Conservation (phyloP, 2,888 invertebrate genomes). For the Drosophila pegasa region DNA sequence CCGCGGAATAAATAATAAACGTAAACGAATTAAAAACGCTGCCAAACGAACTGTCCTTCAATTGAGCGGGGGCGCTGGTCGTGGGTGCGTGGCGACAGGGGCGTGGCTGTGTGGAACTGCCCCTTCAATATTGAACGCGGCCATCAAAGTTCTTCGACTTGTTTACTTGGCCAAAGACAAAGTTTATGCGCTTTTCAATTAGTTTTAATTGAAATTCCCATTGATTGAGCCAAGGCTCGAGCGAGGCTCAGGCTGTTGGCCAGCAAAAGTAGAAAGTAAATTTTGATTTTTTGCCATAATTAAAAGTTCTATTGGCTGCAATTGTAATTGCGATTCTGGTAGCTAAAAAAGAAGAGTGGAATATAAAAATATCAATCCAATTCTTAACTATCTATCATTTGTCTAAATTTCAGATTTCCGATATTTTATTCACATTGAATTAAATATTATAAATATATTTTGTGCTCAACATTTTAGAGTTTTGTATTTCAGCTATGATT, state of each 20-base stretch:
- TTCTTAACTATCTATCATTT: no score
- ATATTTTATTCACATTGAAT: no score
- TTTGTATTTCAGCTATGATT: no score
- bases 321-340: neutral
- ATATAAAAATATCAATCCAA: no score
- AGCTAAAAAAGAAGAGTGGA: neutral
- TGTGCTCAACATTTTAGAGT: no score
- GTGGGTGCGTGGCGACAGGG: neutral
- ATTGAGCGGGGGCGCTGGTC: neutral
- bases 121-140: slow-evolving; percentile 51
- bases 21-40: slow-evolving; percentile 82
- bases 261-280: slow-evolving; percentile 31
- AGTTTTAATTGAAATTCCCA: slow-evolving; percentile 76
- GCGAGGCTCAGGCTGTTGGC: neutral
- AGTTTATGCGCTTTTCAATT: slow-evolving; percentile 75
- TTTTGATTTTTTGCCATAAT: slow-evolving; percentile 46
- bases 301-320: slow-evolving; percentile 33
- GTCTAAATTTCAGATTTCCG: no score
- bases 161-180: slow-evolving; percentile 60
- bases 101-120: slow-evolving; percentile 24
- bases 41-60: slow-evolving; percentile 57
- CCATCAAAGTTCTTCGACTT: slow-evolving; percentile 58
- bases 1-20: slow-evolving; percentile 81
- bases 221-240: slow-evolving; percentile 42
- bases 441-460: no score